Conservation (phyloP, 2,113 vertebrate species). For the Eidolon helvum region DNA sequence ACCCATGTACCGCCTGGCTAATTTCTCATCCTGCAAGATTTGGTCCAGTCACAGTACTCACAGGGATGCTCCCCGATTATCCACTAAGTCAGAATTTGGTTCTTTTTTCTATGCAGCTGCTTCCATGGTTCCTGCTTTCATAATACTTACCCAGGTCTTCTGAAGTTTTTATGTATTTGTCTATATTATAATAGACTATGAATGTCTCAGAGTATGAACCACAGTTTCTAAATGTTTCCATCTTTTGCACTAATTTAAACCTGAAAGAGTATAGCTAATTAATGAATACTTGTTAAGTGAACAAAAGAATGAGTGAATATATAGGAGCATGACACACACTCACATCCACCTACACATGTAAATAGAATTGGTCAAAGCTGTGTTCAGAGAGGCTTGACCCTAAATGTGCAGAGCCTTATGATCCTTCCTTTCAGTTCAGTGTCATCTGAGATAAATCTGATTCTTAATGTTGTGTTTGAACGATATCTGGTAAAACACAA, state of each 20-base stretch:
- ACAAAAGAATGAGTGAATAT: neutral
- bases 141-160: neutral
- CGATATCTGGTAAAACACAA: neutral
- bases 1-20: neutral
- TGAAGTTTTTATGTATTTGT: neutral
- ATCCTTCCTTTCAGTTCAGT: neutral
- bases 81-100: neutral
- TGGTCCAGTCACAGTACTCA: neutral
- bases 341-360: neutral
- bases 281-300: neutral
- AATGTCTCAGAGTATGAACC: neutral
- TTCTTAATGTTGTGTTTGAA: neutral
- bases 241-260: neutral
- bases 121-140: neutral
- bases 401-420: neutral
- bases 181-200: neutral
- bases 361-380: neutral
- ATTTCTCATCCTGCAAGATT: neutral
- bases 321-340: neutral
- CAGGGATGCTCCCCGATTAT: no score
- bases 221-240: neutral
- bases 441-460: neutral
- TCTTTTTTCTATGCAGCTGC: neutral
- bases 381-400: neutral
- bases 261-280: neutral